Evolutionary conservation across 2,113 vertebrate genomes (phyloP), one percentile per base, ranked within the genome.

Genomic region (Todiramphus saurophagus): DNA sequence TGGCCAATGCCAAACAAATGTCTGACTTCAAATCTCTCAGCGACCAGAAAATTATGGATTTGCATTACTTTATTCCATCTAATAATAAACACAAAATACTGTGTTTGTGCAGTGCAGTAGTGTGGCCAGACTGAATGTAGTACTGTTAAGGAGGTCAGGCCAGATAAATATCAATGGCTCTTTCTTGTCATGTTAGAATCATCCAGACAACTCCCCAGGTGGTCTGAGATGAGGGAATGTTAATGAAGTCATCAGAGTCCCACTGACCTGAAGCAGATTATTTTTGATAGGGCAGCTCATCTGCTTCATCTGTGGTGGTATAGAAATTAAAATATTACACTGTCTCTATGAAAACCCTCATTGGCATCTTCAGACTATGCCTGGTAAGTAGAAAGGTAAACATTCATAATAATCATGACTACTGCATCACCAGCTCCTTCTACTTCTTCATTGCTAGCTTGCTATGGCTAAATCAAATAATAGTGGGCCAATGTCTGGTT

Each of bases 11-110:
- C 89, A 95, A 94, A 95, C 77, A 94, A 89, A 84, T 17, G 86
- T 92, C 92, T 94, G 21, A 67, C 73, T 96, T 72, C 76, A 87
- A 84, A 82, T 91, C 53, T 96, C 68, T 89, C 56, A 79, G 90
- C 4, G n/a, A 69, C 53, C 56, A 90, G 73, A 87, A 93, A 79
- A 87, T 79, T 44, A 96, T 94, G 79, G 80, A 87, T 90, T 90
- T 94, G 21, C 58, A 90, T 86, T 86, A 77, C 68, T 94, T 95
- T 86, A 59, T 94, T 90, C 16, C 43, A 75, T 90, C 72, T 79
- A 96, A 74, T 88, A 96, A 90, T 89, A 94, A 96, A 96, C 68
- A 90, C 88, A 90, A 93, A 77, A 31, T 33, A 30, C 35, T 17
- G 13, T 74, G 63, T 78, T 90, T 93, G 27, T 92, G 67, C 76